Conservation (phyloP, 2,888 invertebrate species). For the Drosophila maculinotata region DNA sequence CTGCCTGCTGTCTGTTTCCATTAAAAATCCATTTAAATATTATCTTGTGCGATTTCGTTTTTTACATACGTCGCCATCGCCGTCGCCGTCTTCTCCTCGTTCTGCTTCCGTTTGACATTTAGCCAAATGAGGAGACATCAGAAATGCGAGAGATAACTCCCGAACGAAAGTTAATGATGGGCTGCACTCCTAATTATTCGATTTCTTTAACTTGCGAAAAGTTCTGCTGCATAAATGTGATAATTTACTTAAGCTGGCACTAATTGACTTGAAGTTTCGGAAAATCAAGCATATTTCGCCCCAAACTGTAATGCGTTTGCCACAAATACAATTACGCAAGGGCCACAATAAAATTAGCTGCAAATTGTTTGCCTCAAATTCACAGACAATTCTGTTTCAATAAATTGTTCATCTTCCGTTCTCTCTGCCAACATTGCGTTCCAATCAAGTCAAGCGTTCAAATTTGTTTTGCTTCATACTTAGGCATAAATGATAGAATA, state of each 20-base stretch:
- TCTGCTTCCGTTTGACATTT: constrained; percentile 68
- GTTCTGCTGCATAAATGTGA: constrained; percentile 10
- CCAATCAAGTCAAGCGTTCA: constrained; percentile 32
- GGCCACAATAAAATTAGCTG: constrained; percentile 50
- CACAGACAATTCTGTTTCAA: constrained; percentile 29
- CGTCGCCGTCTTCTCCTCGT: constrained; percentile 2
- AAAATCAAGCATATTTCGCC: constrained; percentile 14
- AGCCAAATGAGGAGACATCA: constrained; percentile 60
- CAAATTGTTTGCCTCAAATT: constrained; percentile 44
- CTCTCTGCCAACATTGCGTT: too few relatives aligned
- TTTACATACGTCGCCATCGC: constrained; percentile 18
- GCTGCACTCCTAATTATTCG: constrained; percentile 3
- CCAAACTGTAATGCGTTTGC: constrained; percentile 22
- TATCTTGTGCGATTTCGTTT: constrained; percentile 58
- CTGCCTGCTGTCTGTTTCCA: constrained; percentile 59
- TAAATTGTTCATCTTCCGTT: constrained; percentile 18
- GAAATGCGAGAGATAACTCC: constrained; percentile 16
- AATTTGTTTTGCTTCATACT: too few relatives aligned
- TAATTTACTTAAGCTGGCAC: constrained; percentile 24
- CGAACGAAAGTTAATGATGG: not conserved
- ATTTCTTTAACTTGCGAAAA: not conserved
- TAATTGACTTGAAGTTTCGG: not conserved
- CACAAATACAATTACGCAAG: constrained; percentile 38
- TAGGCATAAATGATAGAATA: too few relatives aligned
- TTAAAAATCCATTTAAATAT: constrained; percentile 77